These are phyloP conservation scores for Cheilosia impressa DNA, from an alignment of 2,888 invertebrate genomes.

Conservation along the genomic window DNA sequence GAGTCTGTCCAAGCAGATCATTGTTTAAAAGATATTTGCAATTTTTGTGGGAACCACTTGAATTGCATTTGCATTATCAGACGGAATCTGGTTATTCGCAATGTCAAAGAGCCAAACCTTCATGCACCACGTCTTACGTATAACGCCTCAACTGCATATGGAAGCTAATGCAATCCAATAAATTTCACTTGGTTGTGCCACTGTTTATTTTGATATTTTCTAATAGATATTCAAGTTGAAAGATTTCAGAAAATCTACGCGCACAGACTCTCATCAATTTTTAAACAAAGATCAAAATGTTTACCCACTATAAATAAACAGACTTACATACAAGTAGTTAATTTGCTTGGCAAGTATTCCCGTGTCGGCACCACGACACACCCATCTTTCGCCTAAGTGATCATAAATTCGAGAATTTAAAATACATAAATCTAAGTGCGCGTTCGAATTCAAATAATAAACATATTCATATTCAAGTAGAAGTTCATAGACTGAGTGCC, in stretches of 20 bases:
- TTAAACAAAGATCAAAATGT: not conserved
- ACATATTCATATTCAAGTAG: not conserved
- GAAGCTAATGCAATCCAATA: no score
- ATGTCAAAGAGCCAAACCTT: not conserved
- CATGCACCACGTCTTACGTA: no score
- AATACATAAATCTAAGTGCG: conserved; percentile 14
- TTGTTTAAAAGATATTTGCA: no score
- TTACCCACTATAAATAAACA: conserved; percentile 17
- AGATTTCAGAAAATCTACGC: not conserved
- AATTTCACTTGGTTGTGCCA: no score
- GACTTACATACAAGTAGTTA: not conserved
- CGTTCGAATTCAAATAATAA: conserved; percentile 2
- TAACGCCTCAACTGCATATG: no score
- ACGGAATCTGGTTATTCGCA: not conserved
- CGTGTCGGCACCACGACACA: not conserved
- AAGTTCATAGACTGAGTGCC: not conserved
- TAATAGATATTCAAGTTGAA: not conserved
- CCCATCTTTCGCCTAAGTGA: conserved; percentile 1
- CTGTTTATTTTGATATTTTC: not conserved
- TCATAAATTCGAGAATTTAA: conserved; percentile 3
- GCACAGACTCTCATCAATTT: not conserved
- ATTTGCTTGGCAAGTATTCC: conserved; percentile 8
- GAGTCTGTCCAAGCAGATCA: no score
- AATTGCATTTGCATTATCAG: no score
- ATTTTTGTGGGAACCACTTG: no score